These are phyloP conservation scores for Cephus nigrinus DNA, from an alignment of 2,888 invertebrate species.

Conservation along the genomic window DNA sequence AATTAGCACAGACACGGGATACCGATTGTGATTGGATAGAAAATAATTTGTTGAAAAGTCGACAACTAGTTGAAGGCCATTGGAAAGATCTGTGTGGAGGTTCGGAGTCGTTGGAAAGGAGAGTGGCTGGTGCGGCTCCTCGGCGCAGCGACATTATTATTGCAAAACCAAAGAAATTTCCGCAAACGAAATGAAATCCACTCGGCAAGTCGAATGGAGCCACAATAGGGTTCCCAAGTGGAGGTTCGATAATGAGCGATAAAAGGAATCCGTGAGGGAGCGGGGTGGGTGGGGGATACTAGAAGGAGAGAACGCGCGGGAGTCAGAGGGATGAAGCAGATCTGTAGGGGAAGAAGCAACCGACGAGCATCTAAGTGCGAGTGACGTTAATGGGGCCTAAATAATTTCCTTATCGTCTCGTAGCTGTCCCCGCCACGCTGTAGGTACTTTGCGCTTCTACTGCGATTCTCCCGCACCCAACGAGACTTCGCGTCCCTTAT, in stretches of 20 bases:
- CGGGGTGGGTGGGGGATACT: slow-evolving; percentile 15
- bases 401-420: slow-evolving; percentile 56
- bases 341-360: slow-evolving; percentile 27
- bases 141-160: slow-evolving; percentile 36
- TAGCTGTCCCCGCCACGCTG: slow-evolving; percentile 26
- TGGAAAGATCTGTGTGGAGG: too few species aligned
- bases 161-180: slow-evolving; percentile 37
- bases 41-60: too few species aligned
- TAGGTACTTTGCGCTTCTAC: background rate
- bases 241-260: slow-evolving; percentile 50
- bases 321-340: slow-evolving; percentile 16
- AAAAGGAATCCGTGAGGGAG: slow-evolving; percentile 32
- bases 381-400: slow-evolving; percentile 61
- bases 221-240: slow-evolving; percentile 11
- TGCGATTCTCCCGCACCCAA: background rate
- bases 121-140: background rate
- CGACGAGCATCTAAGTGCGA: slow-evolving; percentile 46
- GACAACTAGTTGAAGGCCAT: too few species aligned
- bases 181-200: slow-evolving; percentile 48
- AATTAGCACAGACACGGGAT: too few species aligned
- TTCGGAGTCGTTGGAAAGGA: too few species aligned
- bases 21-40: too few species aligned
- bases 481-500: slow-evolving; percentile 5
- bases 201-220: slow-evolving; percentile 15
- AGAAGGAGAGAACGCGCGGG: background rate